Evolutionary conservation across 2,113 vertebrate species (phyloP).

Genomic region (Chascanopsetta lugubris): DNA sequence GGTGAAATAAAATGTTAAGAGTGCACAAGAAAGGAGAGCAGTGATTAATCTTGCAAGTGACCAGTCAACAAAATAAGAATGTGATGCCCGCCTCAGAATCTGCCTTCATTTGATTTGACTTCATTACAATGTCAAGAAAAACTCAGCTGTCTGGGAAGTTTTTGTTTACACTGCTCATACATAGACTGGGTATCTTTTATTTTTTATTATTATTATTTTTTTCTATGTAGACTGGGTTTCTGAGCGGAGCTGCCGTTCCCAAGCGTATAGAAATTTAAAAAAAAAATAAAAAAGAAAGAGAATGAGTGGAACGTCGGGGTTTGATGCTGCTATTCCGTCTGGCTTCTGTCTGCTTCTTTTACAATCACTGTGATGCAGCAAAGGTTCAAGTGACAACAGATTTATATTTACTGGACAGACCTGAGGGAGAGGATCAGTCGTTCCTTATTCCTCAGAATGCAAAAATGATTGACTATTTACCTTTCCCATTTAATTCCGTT

Average conservation of each 20-base stretch:
- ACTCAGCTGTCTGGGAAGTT: constrained; percentile 1
- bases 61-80: constrained; percentile 9
- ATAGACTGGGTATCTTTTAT: not conserved
- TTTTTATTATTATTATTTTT: too few species aligned
- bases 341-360: not conserved
- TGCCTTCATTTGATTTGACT: not conserved
- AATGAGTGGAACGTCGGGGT: not conserved
- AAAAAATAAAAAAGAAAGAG: not conserved
- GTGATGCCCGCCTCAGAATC: not conserved
- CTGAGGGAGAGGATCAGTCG: not conserved
- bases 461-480: too few species aligned
- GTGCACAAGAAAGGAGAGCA: not conserved
- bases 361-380: not conserved
- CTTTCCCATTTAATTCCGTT: too few species aligned
- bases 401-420: not conserved
- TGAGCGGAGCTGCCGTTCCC: constrained; percentile 58
- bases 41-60: constrained; percentile 17
- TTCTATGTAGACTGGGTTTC: not conserved
- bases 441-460: not conserved
- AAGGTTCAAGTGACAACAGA: too few species aligned
- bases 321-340: not conserved
- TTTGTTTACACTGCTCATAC: not conserved
- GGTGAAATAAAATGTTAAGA: not conserved
- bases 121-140: not conserved
- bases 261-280: not conserved